phyloP scores from a whole-genome alignment of 2,113 vertebrate genomes.

The Peromyscus polionotus region DNA sequence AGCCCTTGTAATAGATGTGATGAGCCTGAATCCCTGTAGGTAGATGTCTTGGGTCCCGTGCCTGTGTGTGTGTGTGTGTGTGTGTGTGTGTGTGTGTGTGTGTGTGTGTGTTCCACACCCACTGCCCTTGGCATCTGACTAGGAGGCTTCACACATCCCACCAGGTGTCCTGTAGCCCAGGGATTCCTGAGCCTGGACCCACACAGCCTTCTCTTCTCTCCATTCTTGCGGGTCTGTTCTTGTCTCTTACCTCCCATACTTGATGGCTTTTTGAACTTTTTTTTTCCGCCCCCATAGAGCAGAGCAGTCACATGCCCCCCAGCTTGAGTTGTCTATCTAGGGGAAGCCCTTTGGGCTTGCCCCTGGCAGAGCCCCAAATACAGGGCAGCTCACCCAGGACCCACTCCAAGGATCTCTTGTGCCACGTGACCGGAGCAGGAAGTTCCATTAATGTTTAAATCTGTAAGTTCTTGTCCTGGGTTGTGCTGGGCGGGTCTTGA shows the following conservation, averaged over 20 bases:
- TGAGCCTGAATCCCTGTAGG: not conserved
- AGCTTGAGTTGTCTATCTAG: not conserved
- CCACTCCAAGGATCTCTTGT: not conserved
- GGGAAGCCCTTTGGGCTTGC: not conserved
- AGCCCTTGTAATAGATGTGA: not conserved
- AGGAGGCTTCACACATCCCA: not conserved
- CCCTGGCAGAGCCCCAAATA: not conserved
- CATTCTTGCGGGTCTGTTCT: not conserved
- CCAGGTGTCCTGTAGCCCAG: not conserved
- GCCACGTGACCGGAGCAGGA: not conserved
- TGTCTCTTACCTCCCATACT: not conserved
- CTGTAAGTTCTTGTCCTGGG: conserved; percentile 55
- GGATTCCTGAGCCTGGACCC: not conserved
- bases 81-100: too few species aligned
- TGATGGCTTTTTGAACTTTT: not conserved
- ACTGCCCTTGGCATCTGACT: conserved; percentile 3
- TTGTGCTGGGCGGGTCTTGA: conserved; percentile 37
- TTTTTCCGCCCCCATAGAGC: not conserved
- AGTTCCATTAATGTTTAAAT: conserved; percentile 59
- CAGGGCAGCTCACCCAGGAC: not conserved
- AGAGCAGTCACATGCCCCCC: not conserved
- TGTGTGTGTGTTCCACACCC: not conserved
- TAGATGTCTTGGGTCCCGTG: not conserved
- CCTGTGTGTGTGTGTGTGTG: too few species aligned
- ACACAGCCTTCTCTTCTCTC: not conserved